Conservation (phyloP, 1,140 invertebrate genomes). For the Lamellibrachia luymesi region DNA sequence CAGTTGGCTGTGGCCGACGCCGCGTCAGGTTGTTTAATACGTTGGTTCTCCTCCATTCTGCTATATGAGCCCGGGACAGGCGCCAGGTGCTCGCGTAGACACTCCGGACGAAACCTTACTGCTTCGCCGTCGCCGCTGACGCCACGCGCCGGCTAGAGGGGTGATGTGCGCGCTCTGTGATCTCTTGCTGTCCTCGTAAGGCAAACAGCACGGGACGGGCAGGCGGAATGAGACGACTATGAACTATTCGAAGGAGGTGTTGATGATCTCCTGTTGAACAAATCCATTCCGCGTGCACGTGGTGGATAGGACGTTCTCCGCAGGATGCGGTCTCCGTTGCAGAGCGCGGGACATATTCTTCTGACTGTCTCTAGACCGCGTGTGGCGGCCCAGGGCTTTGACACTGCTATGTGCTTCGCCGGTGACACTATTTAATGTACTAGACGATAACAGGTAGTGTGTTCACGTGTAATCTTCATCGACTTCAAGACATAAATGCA, state of each 20-base stretch:
- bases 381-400: not conserved
- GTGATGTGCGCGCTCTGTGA: not conserved
- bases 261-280: not conserved
- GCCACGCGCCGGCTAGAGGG: not conserved
- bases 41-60: not conserved
- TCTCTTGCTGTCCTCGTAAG: not conserved
- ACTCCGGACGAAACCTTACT: not conserved
- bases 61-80: not conserved
- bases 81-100: not conserved
- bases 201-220: not conserved
- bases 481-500: not conserved
- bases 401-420: not conserved
- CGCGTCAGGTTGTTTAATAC: slow-evolving; percentile 4
- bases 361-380: not conserved
- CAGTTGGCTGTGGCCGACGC: not conserved
- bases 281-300: not conserved
- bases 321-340: no score
- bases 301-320: no score
- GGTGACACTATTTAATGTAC: not conserved
- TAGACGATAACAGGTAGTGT: not conserved
- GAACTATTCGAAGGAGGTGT: not conserved
- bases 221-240: not conserved
- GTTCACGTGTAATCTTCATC: not conserved
- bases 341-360: not conserved
- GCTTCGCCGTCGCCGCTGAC: not conserved